A percentile compares a stretch with the other conserved stretches of the same genome.
Evolutionary conservation across 2,888 invertebrate genomes (phyloP).

Genomic region (Cynaeus angustus): DNA sequence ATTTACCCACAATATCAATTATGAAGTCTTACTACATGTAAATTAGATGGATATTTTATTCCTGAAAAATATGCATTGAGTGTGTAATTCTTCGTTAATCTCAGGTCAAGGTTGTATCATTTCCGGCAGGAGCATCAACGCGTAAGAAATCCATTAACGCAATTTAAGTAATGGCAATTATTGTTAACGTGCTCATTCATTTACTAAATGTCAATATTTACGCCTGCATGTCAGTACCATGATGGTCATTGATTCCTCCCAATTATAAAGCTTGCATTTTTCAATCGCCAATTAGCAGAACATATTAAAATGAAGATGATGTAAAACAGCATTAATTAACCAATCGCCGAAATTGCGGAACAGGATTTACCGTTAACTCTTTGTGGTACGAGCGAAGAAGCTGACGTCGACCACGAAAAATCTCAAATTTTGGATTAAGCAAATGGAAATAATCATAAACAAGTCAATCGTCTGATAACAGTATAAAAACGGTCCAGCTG

Average conservation of each 20-base stretch:
- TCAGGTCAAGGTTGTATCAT: constrained; percentile 12
- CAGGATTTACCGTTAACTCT: constrained; percentile 47
- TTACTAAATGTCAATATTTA: constrained; percentile 17
- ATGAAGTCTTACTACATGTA: not conserved
- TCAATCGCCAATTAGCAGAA: constrained; percentile 22
- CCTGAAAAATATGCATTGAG: not conserved
- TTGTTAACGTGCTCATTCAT: not conserved
- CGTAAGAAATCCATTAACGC: constrained; percentile 13
- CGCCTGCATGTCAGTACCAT: constrained; percentile 1
- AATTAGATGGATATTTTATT: not conserved
- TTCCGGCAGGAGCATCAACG: constrained; percentile 1
- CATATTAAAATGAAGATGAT: constrained; percentile 21
- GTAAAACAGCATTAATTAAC: constrained; percentile 29
- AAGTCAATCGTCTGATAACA: constrained; percentile 61
- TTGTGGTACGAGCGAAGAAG: constrained; percentile 33
- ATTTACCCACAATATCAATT: constrained; percentile 7
- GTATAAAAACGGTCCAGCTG: constrained; percentile 61
- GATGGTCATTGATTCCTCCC: constrained; percentile 7
- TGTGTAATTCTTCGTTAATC: constrained; percentile 1
- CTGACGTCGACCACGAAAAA: constrained; percentile 14
- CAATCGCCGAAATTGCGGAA: constrained; percentile 35
- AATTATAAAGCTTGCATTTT: constrained; percentile 21
- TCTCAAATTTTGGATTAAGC: not conserved
- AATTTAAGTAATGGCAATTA: constrained; percentile 9
- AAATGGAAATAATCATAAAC: constrained; percentile 38